phyloP scores from a whole-genome alignment of 2,113 vertebrate genomes.

The Ivindomyrus marchei region DNA sequence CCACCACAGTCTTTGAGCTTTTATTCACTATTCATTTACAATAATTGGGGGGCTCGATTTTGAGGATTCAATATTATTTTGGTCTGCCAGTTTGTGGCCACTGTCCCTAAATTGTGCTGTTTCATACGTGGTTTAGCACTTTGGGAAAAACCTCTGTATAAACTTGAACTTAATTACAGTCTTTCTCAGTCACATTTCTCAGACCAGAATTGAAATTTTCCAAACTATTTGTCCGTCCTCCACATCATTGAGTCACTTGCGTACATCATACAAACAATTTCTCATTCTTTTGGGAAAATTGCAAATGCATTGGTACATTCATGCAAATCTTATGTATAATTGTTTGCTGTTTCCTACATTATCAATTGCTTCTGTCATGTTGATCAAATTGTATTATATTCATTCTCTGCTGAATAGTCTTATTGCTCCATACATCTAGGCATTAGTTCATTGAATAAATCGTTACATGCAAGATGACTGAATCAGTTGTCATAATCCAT shows the following conservation, averaged over 20 bases:
- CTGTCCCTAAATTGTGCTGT: not conserved
- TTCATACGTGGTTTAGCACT: not conserved
- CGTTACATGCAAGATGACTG: not conserved
- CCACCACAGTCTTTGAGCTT: not conserved
- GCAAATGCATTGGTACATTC: no score
- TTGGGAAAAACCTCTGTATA: not conserved
- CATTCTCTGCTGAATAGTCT: no score
- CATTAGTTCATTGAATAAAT: not conserved
- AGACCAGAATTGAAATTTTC: not conserved
- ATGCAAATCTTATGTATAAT: no score
- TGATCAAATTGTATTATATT: no score
- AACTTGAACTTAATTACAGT: not conserved
- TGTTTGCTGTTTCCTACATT: no score
- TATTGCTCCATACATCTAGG: not conserved
- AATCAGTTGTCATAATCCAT: not conserved
- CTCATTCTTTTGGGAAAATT: no score
- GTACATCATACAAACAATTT: no score
- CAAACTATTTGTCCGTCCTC: no score
- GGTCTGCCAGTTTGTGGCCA: not conserved
- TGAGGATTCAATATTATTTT: not conserved
- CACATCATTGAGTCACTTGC: no score
- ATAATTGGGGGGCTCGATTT: not conserved
- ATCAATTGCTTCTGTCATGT: no score
- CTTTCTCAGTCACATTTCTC: not conserved
- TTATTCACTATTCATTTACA: not conserved